Evolutionary conservation across 2,797 vertebrate genomes (phyloP).

Genomic region (Rhinichthys osculus): DNA sequence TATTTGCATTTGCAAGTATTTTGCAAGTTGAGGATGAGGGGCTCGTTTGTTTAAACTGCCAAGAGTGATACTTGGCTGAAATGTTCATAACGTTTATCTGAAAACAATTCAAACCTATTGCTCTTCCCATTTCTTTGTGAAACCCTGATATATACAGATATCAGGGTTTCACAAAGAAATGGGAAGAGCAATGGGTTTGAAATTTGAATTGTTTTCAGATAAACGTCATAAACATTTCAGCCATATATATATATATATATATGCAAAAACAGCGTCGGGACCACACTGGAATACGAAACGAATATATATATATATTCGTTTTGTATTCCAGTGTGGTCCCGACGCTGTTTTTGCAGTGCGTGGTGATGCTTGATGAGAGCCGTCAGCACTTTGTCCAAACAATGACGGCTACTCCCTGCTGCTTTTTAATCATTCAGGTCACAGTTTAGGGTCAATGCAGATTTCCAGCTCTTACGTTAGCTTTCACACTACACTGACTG

Average conservation of each 20-base stretch:
- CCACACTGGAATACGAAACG: too few relatives aligned
- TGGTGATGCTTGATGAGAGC: constrained; percentile 80
- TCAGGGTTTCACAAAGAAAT: too few relatives aligned
- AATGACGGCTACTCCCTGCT: constrained; percentile 66
- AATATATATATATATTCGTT: constrained; percentile 50
- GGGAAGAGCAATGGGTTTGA: too few relatives aligned
- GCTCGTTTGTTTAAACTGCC: constrained; percentile 65
- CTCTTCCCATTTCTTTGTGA: constrained; percentile 60
- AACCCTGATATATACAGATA: constrained; percentile 44
- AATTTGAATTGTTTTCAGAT: too few relatives aligned
- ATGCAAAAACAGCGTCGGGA: too few relatives aligned
- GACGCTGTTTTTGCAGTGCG: constrained; percentile 74
- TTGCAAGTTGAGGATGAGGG: constrained; percentile 50
- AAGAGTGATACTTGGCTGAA: constrained; percentile 73
- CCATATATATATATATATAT: constrained; percentile 67
- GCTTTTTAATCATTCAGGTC: constrained; percentile 74
- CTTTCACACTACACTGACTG: neutral
- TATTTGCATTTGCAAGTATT: constrained; percentile 19
- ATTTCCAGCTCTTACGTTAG: constrained; percentile 27
- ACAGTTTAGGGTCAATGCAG: constrained; percentile 51
- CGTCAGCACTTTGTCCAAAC: constrained; percentile 80
- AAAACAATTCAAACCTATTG: constrained; percentile 74
- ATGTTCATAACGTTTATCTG: constrained; percentile 75
- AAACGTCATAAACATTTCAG: too few relatives aligned
- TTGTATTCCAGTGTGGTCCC: constrained; percentile 76